Conservation (phyloP, 2,888 invertebrate species). For the Ochropleura plecta region DNA sequence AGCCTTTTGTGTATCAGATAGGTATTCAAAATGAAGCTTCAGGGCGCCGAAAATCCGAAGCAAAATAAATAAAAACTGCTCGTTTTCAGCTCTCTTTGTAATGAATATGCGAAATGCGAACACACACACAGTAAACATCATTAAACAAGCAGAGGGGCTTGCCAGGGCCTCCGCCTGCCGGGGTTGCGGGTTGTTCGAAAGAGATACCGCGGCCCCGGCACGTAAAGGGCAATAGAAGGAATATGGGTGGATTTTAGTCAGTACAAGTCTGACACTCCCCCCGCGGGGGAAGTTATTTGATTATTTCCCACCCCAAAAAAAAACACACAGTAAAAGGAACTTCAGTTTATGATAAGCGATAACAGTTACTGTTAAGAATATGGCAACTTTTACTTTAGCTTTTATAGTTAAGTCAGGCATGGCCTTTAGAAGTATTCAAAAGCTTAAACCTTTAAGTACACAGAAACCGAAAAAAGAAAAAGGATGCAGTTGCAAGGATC, state of each 20-base stretch:
- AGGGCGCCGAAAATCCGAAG: conserved; percentile 10
- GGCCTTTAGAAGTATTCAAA: background rate
- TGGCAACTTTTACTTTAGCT: background rate
- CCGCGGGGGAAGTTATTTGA: too few species aligned
- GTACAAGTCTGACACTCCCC: too few species aligned
- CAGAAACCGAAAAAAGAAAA: background rate
- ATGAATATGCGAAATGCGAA: conserved; percentile 29
- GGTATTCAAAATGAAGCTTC: conserved; percentile 40
- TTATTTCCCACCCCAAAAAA: too few species aligned
- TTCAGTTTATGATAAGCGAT: background rate
- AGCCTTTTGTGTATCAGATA: conserved; percentile 28
- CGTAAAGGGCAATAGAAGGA: too few species aligned
- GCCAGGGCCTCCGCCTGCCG: too few species aligned
- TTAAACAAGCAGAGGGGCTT: too few species aligned
- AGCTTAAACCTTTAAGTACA: background rate
- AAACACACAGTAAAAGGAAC: background rate
- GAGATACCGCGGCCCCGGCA: too few species aligned
- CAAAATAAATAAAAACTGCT: conserved; percentile 18
- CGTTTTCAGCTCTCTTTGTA: conserved; percentile 14
- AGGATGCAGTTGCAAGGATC: too few species aligned
- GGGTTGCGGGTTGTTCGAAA: too few species aligned
- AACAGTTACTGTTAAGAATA: background rate
- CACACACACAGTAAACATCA: too few species aligned
- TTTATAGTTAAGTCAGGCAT: background rate
- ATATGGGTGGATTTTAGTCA: too few species aligned